These are phyloP conservation scores for Atrichornis clamosus DNA, from an alignment of 2,113 vertebrate species.

Conservation along the genomic window DNA sequence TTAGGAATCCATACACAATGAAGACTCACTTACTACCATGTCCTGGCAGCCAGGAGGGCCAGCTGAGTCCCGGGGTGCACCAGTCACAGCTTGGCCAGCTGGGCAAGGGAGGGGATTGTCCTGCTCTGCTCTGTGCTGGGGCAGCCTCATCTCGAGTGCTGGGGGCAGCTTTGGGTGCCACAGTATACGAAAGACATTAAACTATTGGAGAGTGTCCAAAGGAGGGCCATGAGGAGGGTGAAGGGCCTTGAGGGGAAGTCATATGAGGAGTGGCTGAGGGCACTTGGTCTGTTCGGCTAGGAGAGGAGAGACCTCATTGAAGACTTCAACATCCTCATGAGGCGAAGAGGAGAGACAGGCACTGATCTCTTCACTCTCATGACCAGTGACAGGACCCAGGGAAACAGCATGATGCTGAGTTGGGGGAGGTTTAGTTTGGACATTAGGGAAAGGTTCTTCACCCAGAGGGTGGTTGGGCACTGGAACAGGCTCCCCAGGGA, in stretches of 20 bases:
- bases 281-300: neutral
- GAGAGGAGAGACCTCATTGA: neutral
- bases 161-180: neutral
- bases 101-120: neutral
- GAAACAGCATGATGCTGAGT: neutral
- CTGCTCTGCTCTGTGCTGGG: rapidly evolving
- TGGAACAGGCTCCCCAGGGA: neutral
- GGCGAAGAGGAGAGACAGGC: neutral
- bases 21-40: neutral
- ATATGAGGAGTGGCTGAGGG: rapidly evolving
- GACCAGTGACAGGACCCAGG: too few relatives aligned
- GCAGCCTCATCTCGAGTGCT: rapidly evolving
- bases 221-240: neutral
- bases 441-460: neutral
- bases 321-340: neutral
- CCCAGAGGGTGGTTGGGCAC: neutral
- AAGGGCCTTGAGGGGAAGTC: neutral
- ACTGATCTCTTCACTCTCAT: neutral
- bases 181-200: neutral
- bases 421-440: neutral
- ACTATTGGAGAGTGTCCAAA: neutral
- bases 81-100: rapidly evolving
- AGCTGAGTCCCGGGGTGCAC: rapidly evolving
- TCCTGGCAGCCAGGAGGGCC: neutral
- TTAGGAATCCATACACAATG: neutral